Base-by-base conservation (phyloP, 2,888 invertebrate genomes). In the Ichneumoninae sp. region DNA sequence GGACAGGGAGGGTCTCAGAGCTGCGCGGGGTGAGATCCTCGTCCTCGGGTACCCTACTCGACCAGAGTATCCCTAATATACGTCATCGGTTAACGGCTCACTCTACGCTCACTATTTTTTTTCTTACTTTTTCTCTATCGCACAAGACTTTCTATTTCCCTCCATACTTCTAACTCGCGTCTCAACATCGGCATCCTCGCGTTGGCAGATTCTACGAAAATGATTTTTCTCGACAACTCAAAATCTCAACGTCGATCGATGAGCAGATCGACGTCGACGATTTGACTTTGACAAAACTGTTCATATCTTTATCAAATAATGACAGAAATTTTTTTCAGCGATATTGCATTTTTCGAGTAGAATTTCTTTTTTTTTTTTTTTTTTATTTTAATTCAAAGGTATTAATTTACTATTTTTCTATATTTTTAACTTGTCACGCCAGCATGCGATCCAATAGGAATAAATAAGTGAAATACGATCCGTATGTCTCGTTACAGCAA, bases 51-150 rank as follows among this genome's bases (percentile, higher is more conserved):
- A 89, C 91, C 91, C 92, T 89, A 92, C 93, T 93, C 93, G 92
- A 93, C 92, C 93, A 89, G 91, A 93, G 93, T 93, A 90, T 93
- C 92, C 93, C 93, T 93, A 93, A 93, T 93, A 93, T 92, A 93
- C 93, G 93, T 93, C 93, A 93, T 93, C 92, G 93, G 91, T 92
- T 93, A 92, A 91, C 92, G 91, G 92, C 89, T 83, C 83, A 88
- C 90, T 90, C 85, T 83, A 47, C 13, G 44, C 79, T 87, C 74
- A 8, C 76, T n/a, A 57, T 63, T 63, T 63, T 33, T 75, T 78
- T 74, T 76, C 70, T 70, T 50, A 36, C 22, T 52, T 50, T 80
- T 65, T 44, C 6, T 36, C 52, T 40, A 57, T 50, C 50, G 66
- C 47, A 50, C 65, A 40, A 50, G 22, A 83, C 70, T 66, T 69